These are phyloP conservation scores for Anastrepha ludens DNA, from an alignment of 1,140 invertebrate genomes.

Conservation along the genomic window DNA sequence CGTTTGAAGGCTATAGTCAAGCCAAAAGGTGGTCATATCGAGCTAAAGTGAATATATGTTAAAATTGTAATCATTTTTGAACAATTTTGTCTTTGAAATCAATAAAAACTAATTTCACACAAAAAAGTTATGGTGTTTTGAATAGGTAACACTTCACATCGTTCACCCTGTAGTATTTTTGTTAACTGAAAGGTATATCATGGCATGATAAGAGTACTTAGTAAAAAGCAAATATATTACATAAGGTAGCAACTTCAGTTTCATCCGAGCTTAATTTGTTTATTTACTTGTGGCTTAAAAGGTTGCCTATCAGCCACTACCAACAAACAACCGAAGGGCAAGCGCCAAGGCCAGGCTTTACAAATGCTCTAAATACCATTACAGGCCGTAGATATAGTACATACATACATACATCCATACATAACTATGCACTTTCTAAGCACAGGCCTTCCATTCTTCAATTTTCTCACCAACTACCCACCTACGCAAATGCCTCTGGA, in stretches of 20 bases:
- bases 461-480: neutral
- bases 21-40: too few species aligned
- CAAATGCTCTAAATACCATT: neutral
- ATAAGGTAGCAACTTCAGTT: neutral
- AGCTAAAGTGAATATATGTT: too few species aligned
- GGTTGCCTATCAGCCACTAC: neutral
- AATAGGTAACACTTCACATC: too few species aligned
- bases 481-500: conserved; percentile 33
- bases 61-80: too few species aligned
- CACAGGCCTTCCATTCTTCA: neutral
- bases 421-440: conserved; percentile 47
- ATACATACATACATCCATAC: neutral
- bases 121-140: too few species aligned
- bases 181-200: neutral
- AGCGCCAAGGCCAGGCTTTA: conserved; percentile 38
- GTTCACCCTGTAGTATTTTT: too few species aligned
- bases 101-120: too few species aligned
- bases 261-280: neutral
- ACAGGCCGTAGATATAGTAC: neutral
- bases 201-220: neutral
- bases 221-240: neutral
- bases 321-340: conserved; percentile 29
- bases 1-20: too few species aligned
- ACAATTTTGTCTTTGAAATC: too few species aligned
- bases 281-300: conserved; percentile 21